phyloP scores from a whole-genome alignment of 2,797 vertebrate species.

The Danio jaintianensis region DNA sequence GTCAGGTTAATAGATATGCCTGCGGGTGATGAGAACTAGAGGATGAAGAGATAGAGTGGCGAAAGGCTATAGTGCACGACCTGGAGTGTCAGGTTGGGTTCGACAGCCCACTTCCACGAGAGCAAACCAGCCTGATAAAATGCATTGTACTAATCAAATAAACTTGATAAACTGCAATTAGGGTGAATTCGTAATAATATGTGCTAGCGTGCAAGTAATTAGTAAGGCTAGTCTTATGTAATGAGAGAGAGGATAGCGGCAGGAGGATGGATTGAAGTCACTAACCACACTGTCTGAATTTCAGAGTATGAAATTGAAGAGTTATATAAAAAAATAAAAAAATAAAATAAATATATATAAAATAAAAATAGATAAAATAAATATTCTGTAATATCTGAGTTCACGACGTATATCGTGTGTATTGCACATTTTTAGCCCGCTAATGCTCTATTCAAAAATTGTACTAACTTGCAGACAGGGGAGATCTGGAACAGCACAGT shows the following conservation, averaged over 20 bases:
- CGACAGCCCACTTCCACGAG: conserved; percentile 17
- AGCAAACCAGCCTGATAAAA: background rate
- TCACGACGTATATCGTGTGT: too few species aligned
- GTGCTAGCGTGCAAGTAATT: background rate
- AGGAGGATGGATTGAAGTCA: background rate
- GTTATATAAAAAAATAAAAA: too few species aligned
- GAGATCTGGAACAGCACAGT: too few species aligned
- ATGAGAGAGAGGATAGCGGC: background rate
- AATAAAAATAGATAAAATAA: too few species aligned
- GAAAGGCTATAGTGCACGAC: conserved; percentile 10
- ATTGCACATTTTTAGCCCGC: too few species aligned
- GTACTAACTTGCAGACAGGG: too few species aligned
- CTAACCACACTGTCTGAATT: background rate
- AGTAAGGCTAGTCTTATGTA: background rate
- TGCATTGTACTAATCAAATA: conserved; percentile 1
- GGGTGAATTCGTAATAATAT: conserved; percentile 8
- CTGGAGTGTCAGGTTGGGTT: conserved; percentile 19
- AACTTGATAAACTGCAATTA: conserved; percentile 28
- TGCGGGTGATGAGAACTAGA: conserved; percentile 36
- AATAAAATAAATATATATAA: too few species aligned
- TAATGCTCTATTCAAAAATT: too few species aligned
- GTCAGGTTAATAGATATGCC: conserved; percentile 69
- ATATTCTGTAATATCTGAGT: too few species aligned
- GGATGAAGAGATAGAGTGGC: conserved; percentile 14
- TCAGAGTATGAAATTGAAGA: background rate